A percentile compares a stretch with the other conserved stretches of the same genome.
These are phyloP conservation scores for Solenopsis invicta DNA, from an alignment of 1,140 invertebrate genomes.

Conservation along the genomic window DNA sequence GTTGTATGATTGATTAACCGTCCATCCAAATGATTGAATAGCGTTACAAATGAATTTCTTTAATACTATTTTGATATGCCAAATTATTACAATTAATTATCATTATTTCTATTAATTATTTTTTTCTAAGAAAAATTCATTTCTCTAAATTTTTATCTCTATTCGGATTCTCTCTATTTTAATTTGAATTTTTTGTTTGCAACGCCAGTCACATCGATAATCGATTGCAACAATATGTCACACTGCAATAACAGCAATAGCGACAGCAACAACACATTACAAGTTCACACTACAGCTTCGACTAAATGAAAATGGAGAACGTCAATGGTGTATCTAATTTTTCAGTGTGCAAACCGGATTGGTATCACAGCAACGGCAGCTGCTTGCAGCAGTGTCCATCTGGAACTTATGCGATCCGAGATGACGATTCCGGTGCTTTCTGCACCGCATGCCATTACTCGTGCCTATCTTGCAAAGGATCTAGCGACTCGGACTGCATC, in stretches of 20 bases:
- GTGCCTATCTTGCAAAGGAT: conserved; percentile 76
- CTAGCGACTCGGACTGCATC: conserved; percentile 76
- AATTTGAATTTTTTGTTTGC: neutral
- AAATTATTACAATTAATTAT: conserved; percentile 14
- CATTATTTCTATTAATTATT: neutral
- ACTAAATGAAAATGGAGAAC: neutral
- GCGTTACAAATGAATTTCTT: neutral
- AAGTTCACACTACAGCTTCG: neutral
- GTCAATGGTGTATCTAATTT: conserved; percentile 71
- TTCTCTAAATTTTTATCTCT: neutral
- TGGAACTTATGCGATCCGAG: conserved; percentile 61
- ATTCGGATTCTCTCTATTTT: no score
- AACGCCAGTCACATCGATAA: conserved; percentile 15
- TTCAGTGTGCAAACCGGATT: conserved; percentile 73
- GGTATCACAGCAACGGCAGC: conserved; percentile 57
- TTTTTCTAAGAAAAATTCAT: neutral
- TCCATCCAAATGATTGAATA: neutral
- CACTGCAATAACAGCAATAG: conserved; percentile 25
- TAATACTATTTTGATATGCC: neutral
- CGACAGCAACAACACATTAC: neutral
- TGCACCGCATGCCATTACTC: conserved; percentile 78
- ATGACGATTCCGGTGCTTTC: conserved; percentile 19
- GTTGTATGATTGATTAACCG: neutral
- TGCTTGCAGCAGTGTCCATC: conserved; percentile 67
- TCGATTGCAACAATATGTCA: neutral